phyloP scores from a whole-genome alignment of 2,113 vertebrate species.

The Sakesphorus luctuosus region DNA sequence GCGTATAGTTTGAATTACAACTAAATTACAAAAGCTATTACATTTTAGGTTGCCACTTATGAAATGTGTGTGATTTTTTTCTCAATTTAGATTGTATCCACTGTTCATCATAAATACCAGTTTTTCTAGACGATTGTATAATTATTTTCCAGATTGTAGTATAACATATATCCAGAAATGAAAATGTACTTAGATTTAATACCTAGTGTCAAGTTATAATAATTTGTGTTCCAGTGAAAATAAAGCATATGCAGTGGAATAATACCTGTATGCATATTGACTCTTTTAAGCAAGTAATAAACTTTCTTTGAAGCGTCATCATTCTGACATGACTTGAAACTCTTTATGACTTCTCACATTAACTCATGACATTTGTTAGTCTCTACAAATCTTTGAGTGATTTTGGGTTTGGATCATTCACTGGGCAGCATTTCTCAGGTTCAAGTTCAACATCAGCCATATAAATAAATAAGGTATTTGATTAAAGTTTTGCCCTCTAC shows the following conservation, averaged over 20 bases:
- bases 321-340: neutral
- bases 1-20: conserved; percentile 56
- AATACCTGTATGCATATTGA: conserved; percentile 76
- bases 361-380: neutral
- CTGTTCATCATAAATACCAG: conserved; percentile 29
- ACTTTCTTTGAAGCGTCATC: neutral
- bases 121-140: conserved; percentile 69
- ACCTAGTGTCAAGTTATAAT: conserved; percentile 66
- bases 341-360: neutral
- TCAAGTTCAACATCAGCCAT: neutral
- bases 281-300: conserved; percentile 65
- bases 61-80: conserved; percentile 30
- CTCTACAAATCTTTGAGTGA: neutral
- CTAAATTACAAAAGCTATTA: neutral
- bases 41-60: conserved; percentile 52
- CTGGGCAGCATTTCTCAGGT: neutral
- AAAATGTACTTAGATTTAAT: conserved; percentile 77
- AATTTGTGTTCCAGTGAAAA: conserved; percentile 72
- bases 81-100: conserved; percentile 63
- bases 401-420: neutral
- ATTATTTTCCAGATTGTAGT: conserved; percentile 55
- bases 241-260: conserved; percentile 81
- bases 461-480: neutral
- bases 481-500: neutral
- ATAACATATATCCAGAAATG: conserved; percentile 64